These are phyloP conservation scores for Melanogrammus aeglefinus DNA, from an alignment of 2,797 vertebrate species.

Conservation along the genomic window DNA sequence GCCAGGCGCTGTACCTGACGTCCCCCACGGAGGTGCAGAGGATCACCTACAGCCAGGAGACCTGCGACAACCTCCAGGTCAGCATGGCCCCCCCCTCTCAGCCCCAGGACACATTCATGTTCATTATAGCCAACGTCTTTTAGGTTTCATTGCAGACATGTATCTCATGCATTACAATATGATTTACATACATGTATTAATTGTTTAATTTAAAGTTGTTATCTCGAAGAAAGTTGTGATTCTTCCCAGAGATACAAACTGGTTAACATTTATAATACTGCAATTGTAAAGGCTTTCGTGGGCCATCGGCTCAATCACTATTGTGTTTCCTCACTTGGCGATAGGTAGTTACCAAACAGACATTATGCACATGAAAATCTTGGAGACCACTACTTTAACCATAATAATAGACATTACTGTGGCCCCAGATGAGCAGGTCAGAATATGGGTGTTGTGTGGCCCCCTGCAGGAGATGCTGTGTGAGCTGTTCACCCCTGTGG, in stretches of 20 bases:
- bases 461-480: constrained; percentile 93
- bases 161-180: neutral
- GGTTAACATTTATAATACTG: too few relatives aligned
- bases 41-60: constrained; percentile 96
- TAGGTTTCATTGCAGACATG: too few relatives aligned
- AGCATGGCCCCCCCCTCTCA: constrained; percentile 6
- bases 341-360: too few relatives aligned
- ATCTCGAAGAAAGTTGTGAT: too few relatives aligned
- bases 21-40: constrained; percentile 97
- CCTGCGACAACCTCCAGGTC: constrained; percentile 97
- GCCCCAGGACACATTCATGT: neutral
- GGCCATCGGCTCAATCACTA: too few relatives aligned
- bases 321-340: too few relatives aligned
- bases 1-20: constrained; percentile 95
- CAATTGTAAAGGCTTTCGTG: too few relatives aligned
- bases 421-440: neutral
- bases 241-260: too few relatives aligned
- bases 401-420: too few relatives aligned
- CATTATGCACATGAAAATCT: too few relatives aligned
- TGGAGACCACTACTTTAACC: too few relatives aligned
- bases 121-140: neutral
- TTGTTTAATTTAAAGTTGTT: neutral
- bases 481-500: constrained; percentile 95
- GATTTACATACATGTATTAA: neutral
- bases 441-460: constrained; percentile 25